phyloP scores from a whole-genome alignment of 2,113 vertebrate genomes.

The Callopanchax toddi region DNA sequence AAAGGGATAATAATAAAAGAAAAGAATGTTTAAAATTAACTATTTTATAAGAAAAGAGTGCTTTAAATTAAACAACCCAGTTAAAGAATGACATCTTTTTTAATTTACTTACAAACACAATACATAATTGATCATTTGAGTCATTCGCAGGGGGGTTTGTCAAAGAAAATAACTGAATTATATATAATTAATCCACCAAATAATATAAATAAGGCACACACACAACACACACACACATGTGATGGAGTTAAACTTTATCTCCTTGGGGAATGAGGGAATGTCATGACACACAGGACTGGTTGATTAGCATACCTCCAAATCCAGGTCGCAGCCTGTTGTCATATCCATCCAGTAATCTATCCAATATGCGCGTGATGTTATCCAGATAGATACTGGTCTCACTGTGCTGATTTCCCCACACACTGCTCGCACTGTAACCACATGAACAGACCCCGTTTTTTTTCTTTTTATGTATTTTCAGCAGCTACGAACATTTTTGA shows the following conservation, averaged over 20 bases:
- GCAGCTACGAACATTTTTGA: constrained; percentile 1
- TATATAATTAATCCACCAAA: neutral
- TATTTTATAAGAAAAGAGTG: no score
- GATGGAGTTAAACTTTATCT: constrained; percentile 44
- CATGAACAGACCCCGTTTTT: constrained; percentile 36
- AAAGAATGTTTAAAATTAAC: no score
- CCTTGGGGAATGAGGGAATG: constrained; percentile 1
- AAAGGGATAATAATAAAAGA: neutral
- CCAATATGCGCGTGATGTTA: constrained; percentile 92
- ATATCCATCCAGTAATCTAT: constrained; percentile 93
- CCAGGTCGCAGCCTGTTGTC: constrained; percentile 94
- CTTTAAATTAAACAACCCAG: no score
- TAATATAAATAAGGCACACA: constrained; percentile 7
- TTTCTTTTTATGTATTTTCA: neutral
- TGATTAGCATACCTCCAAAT: constrained; percentile 86
- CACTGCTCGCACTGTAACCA: constrained; percentile 77
- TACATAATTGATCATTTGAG: no score
- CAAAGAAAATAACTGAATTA: no score
- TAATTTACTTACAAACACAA: no score
- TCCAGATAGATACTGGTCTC: constrained; percentile 84
- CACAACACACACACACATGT: neutral
- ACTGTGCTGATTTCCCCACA: constrained; percentile 72
- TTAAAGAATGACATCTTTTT: no score
- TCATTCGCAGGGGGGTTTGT: no score
- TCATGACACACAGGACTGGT: neutral